Conservation (phyloP, 2,888 invertebrate species). For the Subacronicta megacephala region DNA sequence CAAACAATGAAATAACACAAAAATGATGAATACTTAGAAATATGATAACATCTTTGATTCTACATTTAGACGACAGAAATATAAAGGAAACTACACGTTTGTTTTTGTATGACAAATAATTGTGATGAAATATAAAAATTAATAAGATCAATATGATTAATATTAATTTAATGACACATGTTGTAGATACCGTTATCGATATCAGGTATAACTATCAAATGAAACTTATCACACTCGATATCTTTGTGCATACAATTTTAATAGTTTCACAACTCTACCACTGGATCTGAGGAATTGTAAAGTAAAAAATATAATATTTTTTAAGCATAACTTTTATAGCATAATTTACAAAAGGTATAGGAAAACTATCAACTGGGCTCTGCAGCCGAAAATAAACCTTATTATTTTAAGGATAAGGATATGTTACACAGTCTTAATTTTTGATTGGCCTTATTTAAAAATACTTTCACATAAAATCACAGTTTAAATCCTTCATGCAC, state of each 20-base stretch:
- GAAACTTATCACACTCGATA: constrained; percentile 15
- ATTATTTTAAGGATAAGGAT: too few relatives aligned
- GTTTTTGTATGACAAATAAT: too few relatives aligned
- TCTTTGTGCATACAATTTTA: neutral
- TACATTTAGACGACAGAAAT: too few relatives aligned
- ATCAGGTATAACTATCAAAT: constrained; percentile 23
- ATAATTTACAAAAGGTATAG: too few relatives aligned
- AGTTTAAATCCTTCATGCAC: too few relatives aligned
- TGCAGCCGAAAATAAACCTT: too few relatives aligned
- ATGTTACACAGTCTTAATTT: too few relatives aligned
- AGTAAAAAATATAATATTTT: neutral
- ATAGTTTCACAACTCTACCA: neutral
- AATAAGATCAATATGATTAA: neutral
- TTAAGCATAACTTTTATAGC: too few relatives aligned
- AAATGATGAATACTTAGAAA: neutral
- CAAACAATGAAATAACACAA: constrained; percentile 15
- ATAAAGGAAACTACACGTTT: too few relatives aligned
- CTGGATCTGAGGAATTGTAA: neutral
- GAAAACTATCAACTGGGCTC: too few relatives aligned
- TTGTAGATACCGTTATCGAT: constrained; percentile 8
- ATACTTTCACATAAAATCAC: too few relatives aligned
- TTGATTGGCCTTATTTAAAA: too few relatives aligned
- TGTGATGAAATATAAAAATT: neutral
- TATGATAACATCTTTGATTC: neutral
- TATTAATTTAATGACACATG: constrained; percentile 1